Base-by-base conservation (phyloP, 1,140 invertebrate genomes). In the Papilio dardanus region DNA sequence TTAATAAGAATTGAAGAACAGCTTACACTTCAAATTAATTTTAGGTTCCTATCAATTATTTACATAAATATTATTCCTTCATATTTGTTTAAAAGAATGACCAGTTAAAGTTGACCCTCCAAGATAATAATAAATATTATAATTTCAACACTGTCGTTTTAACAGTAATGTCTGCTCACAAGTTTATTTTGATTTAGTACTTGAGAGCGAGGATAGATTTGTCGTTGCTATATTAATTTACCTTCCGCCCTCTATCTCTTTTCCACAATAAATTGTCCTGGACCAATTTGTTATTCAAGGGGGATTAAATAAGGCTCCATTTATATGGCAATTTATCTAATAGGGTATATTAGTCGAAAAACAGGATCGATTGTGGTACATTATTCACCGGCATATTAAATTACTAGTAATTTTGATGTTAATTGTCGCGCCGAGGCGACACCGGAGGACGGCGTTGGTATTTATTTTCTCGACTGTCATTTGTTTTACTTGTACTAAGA, bases 261-360 rank as follows among this genome's bases (percentile, higher is more conserved):
- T 75, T 80, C 71, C 77, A 74, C 35, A 81, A 77, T 76, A 78
- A 77, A 78, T 79, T 68, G 71, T 58, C 74, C 40, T 54, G 35
- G 14, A 58, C 68, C 75, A 75, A 80, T 78, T 81, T 79, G 78
- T 81, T 78, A 78, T 78, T 79, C 71, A 65, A 75, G 58, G 75
- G n/a, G 75, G 76, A 78, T 80, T 81, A 81, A 81, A 83, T 80
- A 76, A 65, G 54, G 62, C 74, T n/a, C 67, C 71, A 82, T 84
- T 81, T 78, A 82, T 84, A 75, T 77, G 75, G 76, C 71, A 76
- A 80, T 84, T 82, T 77, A 79, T 80, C 75, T 80, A 78, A 79
- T 82, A 80, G 78, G 54, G 73, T 74, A 74, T 79, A 79, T 80
- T 80, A 78, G 74, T 73, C 65, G 66, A 73, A 71, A 71, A 73